A percentile compares a stretch with the other conserved stretches of the same genome.
Evolutionary conservation across 2,797 vertebrate genomes (phyloP).

Genomic region (Pterois miles): DNA sequence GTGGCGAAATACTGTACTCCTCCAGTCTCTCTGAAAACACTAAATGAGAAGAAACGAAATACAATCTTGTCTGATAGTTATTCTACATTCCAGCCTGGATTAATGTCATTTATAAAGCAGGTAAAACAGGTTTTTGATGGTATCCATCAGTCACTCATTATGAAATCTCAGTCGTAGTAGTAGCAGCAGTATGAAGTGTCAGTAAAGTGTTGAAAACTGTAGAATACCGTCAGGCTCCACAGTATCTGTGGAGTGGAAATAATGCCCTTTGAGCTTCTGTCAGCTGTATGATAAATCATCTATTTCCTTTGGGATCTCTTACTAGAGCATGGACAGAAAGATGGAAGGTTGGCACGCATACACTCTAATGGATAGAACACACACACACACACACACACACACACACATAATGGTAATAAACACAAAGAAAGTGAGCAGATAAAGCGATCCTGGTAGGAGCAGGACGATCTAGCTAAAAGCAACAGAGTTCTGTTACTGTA

Average conservation of each 20-base stretch:
- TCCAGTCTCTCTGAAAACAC: neutral
- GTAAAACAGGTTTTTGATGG: neutral
- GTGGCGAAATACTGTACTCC: neutral
- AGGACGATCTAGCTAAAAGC: neutral
- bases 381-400: neutral
- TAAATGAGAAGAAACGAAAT: neutral
- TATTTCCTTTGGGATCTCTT: conserved; percentile 3
- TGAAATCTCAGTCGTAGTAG: neutral
- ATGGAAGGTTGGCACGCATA: neutral
- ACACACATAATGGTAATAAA: neutral
- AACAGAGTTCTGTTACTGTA: neutral
- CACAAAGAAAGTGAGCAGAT: neutral
- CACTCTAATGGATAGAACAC: neutral
- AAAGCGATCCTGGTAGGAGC: neutral
- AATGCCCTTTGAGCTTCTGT: conserved; percentile 11
- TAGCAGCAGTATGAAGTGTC: neutral
- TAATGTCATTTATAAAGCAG: neutral
- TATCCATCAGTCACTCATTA: neutral
- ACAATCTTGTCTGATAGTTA: neutral
- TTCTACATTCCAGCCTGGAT: neutral
- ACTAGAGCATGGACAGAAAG: neutral
- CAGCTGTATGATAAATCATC: neutral
- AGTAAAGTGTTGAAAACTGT: too few relatives aligned
- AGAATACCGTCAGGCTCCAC: neutral
- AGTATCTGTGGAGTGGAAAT: conserved; percentile 10